phyloP scores from a whole-genome alignment of 92 coral and sea anemone genomes.

The Nematostella vectensis region DNA sequence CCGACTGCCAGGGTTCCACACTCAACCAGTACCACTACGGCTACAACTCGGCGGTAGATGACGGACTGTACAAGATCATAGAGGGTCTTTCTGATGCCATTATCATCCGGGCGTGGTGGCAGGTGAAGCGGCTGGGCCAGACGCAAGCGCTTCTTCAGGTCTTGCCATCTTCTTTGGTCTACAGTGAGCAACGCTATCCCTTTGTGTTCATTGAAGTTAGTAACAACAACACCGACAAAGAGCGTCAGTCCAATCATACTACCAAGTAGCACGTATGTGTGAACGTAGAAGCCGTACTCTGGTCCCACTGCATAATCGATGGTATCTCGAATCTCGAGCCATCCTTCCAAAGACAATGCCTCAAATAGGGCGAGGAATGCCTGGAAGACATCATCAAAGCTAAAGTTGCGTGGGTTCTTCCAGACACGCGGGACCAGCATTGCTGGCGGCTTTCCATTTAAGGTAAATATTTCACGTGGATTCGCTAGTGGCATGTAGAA shows the following conservation, averaged over 20 bases:
- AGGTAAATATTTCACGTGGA: constrained; percentile 55
- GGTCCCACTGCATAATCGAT: constrained; percentile 34
- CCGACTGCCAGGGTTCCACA: constrained; percentile 80
- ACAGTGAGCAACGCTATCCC: constrained; percentile 95
- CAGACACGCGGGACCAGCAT: constrained; percentile 85
- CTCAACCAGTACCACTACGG: constrained; percentile 58
- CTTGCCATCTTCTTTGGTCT: constrained; percentile 98
- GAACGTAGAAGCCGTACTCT: constrained; percentile 67
- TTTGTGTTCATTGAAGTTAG: constrained; percentile 94
- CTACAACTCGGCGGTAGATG: constrained; percentile 67
- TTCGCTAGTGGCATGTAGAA: constrained; percentile 52
- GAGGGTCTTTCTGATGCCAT: constrained; percentile 57
- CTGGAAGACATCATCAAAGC: constrained; percentile 63
- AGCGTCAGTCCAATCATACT: constrained; percentile 95
- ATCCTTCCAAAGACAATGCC: constrained; percentile 93
- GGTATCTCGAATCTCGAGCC: constrained; percentile 89
- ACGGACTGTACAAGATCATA: constrained; percentile 81
- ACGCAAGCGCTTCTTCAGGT: constrained; percentile 79
- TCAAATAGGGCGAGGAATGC: constrained; percentile 94
- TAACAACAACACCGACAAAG: constrained; percentile 94
- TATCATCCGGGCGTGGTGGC: constrained; percentile 88
- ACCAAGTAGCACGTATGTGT: constrained; percentile 82
- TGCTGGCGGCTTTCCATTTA: constrained; percentile 44
- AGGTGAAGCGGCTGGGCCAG: constrained; percentile 96
- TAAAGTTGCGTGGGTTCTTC: constrained; percentile 83